These are phyloP conservation scores for Drepana arcuata DNA, from an alignment of 1,140 invertebrate genomes.

Conservation along the genomic window DNA sequence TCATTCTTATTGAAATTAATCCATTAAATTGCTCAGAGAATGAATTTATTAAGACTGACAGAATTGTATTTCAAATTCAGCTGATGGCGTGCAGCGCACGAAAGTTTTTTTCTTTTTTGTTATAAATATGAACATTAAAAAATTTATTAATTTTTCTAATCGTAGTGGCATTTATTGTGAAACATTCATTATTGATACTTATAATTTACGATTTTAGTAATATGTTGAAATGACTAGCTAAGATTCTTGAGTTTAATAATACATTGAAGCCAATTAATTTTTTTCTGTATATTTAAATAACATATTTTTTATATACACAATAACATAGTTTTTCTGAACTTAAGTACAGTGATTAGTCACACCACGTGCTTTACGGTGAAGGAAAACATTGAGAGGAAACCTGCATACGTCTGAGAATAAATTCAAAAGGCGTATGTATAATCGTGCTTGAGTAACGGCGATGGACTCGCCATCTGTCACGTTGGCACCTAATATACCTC, in stretches of 20 bases:
- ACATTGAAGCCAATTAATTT: conserved; percentile 10
- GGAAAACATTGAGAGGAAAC: too few species aligned
- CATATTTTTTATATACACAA: too few species aligned
- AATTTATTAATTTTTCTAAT: conserved; percentile 9
- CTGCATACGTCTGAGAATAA: too few species aligned
- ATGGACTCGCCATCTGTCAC: too few species aligned
- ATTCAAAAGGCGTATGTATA: too few species aligned
- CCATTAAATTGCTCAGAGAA: conserved; percentile 9
- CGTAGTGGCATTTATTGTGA: conserved; percentile 3
- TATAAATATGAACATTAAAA: conserved; percentile 9
- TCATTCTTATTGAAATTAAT: conserved; percentile 16
- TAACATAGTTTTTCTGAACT: too few species aligned
- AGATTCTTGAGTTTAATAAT: conserved; percentile 11
- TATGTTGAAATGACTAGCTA: conserved; percentile 8
- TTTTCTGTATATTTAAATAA: conserved; percentile 14
- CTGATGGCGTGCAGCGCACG: conserved; percentile 9
- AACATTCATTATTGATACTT: conserved; percentile 10
- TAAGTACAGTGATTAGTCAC: too few species aligned
- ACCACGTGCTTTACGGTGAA: too few species aligned
- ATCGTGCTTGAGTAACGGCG: too few species aligned
- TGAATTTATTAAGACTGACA: conserved; percentile 13
- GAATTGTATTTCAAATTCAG: conserved; percentile 10
- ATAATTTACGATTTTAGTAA: conserved; percentile 15
- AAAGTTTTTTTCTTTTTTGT: conserved; percentile 11
- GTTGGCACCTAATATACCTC: too few species aligned